Base-by-base conservation (phyloP, 2,113 vertebrate species). In the Pluvialis apricaria region DNA sequence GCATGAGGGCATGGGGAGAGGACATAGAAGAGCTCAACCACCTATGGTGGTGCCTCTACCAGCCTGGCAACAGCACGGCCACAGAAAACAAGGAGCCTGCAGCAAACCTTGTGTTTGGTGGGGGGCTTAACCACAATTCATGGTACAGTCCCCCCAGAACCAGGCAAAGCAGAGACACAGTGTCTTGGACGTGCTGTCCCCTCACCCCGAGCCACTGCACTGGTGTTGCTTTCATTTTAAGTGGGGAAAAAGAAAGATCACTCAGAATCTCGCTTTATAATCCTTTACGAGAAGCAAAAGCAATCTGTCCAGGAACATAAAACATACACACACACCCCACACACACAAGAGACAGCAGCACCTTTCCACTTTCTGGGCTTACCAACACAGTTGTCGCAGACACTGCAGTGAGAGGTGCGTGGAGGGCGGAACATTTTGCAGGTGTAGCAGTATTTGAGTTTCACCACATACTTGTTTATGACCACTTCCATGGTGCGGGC, bases 351-450 rank as follows among this genome's bases (percentile, higher is more conserved):
- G 16, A 1, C 0, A 21, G 4, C 68, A 28, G 45, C 66, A 3
- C 31, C 4, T 9, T 6, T 8, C 45, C 60, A 4, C 55, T 3
- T 28, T 8, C 58, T 2, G 44, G 4, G 58, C 98, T 98, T 94
- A 99, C 99, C 99, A 14, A 99, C 99, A 90, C 99, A 99, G 98
- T 99, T 99, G 98, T 99, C 99, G 40, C 99, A 99, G 86, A 99
- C 97, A 60, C 99, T 99, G 98, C 99, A 99, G 97, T 99, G 99
- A 3, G 99, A 99, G 90, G 99, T 99, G 90, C 99, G 98, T 0
- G 99, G 99, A 0, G 99, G 99, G 32, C 99, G 98, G 96, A 99
- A 99, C 98, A 99, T 99, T 95, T 99, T 99, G 98, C 99, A 99
- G 70, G 99, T 99, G 97, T 99, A 99, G 98, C 99, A 99, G 98